Evolutionary conservation across 1,140 invertebrate species (phyloP), one percentile per base, ranked within the genome.

Genomic region (Lutraria rhynchaena): DNA sequence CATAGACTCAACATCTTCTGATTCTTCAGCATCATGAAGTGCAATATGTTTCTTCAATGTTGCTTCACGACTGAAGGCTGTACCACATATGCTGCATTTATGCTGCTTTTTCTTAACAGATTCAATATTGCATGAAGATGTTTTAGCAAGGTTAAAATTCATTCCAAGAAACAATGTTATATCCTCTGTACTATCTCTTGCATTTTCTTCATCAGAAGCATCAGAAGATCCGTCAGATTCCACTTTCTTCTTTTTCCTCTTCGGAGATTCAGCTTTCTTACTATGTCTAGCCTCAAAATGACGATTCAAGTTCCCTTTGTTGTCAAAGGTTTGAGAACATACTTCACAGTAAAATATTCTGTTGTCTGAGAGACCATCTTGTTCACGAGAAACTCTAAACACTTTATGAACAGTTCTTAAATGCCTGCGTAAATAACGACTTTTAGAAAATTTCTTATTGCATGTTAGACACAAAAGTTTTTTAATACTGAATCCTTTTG

Each of bases 131-230:
- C 55, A 61, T 2, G 58, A 60, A 33, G 41, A 35, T 17, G 55
- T n/a, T 51, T 75, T 75, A 15, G 53, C 57, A 63, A 75, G 73
- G 27, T 75, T 75, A n/a, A 75, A 75, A 35, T 75, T 75, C n/a
- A 29, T 60, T 19, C 73, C 73, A 27, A 75, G 73, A 22, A 75
- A 75, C 31, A 41, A 5, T 46, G 73, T 46, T 22, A 75, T 75
- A 61, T 75, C 73, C 19, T 11, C 44, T 7, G 55, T 15, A 41
- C 24, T 29, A 19, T 65, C 61, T 3, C 13, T 37, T 22, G 33
- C 11, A 24, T 65, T 44, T 17, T 49, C 63, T 19, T 35, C 31
- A 61, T n/a, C 29, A 37, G 17, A 15, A 3, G 24, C 44, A 27
- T 67, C 63, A 11, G 31, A 29, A 24, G n/a, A 2, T 46, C 49